Conservation (phyloP, 2,888 invertebrate species). For the Rotaria sp. region DNA sequence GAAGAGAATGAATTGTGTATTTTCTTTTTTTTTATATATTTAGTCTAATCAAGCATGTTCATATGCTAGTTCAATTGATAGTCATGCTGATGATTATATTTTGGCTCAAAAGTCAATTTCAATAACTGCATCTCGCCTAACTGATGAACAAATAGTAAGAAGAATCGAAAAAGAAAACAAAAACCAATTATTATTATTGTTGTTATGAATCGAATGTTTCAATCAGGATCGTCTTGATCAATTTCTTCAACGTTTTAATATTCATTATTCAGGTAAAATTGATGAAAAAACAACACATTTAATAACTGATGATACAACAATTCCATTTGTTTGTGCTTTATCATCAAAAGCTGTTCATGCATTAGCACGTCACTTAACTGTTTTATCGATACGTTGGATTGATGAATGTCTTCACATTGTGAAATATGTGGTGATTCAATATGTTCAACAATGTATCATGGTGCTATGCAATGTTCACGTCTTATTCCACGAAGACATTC, state of each 20-base stretch:
- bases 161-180: neutral
- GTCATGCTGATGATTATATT: neutral
- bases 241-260: neutral
- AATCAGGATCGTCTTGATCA: neutral
- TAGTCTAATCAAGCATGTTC: conserved; percentile 5
- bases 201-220: neutral
- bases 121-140: neutral
- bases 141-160: neutral
- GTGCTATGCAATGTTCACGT: conserved; percentile 15
- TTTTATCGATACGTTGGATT: neutral
- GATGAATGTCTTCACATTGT: conserved; percentile 18
- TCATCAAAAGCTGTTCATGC: conserved; percentile 14
- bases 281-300: conserved; percentile 10
- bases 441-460: neutral
- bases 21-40: neutral
- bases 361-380: neutral
- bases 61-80: neutral
- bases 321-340: conserved; percentile 17
- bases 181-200: neutral
- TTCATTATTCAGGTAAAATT: neutral
- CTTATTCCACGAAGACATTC: neutral
- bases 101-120: neutral
- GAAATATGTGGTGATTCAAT: conserved; percentile 18
- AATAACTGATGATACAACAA: neutral
- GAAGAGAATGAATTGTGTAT: neutral